Conservation (phyloP, 1,140 invertebrate genomes). For the Danaus melanippus region DNA sequence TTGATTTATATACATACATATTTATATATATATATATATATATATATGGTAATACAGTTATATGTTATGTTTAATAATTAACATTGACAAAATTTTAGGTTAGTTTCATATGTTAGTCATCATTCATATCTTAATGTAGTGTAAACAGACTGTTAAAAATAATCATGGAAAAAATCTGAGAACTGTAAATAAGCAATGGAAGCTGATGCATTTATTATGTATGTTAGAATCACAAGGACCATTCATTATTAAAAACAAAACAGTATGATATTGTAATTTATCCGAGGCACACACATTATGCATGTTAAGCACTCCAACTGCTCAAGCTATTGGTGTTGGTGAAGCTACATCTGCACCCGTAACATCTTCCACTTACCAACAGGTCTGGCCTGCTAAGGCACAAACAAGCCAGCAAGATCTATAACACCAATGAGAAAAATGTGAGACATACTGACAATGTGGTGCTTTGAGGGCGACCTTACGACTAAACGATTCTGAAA, state of each 20-base stretch:
- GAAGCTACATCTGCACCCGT: constrained; percentile 57
- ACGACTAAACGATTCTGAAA: constrained; percentile 45
- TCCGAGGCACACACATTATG: constrained; percentile 66
- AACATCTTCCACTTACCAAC: constrained; percentile 74
- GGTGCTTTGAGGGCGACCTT: constrained; percentile 50
- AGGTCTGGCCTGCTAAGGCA: constrained; percentile 79
- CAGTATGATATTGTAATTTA: constrained; percentile 42
- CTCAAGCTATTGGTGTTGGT: constrained; percentile 58
- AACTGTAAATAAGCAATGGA: constrained; percentile 24
- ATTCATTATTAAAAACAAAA: constrained; percentile 63
- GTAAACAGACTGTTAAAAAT: neutral
- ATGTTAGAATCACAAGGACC: constrained; percentile 71
- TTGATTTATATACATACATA: no score
- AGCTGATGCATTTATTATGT: neutral
- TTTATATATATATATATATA: no score
- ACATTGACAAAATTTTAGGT: constrained; percentile 8
- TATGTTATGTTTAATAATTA: no score
- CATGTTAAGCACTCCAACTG: constrained; percentile 65
- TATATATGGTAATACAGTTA: no score
- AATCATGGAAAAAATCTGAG: constrained; percentile 7
- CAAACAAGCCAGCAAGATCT: constrained; percentile 80
- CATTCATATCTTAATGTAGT: no score
- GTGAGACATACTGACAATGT: constrained; percentile 58
- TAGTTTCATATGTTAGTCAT: constrained; percentile 17
- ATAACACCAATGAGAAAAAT: constrained; percentile 72